Percentiles rank a stretch among this genome's conserved stretches.
Conservation (phyloP, 1,140 invertebrate species). For the Arion vulgaris region DNA sequence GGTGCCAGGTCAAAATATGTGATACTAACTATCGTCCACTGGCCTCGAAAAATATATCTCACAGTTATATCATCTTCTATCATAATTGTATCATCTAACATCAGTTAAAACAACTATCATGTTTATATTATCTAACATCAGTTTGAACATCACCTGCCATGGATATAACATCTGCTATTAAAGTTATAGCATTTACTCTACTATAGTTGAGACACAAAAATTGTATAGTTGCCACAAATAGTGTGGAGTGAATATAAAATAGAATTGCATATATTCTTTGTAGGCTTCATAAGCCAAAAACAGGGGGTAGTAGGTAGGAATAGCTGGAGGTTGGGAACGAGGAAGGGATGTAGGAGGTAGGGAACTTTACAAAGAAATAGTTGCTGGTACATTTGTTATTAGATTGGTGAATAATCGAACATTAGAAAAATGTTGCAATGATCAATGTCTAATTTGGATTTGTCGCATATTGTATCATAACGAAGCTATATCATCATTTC, state of each 20-base stretch:
- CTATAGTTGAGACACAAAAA: constrained; percentile 13
- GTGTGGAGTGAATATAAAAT: constrained; percentile 37
- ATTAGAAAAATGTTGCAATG: not conserved
- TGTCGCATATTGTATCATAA: not conserved
- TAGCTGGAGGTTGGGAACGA: not conserved
- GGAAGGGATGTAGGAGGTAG: not conserved
- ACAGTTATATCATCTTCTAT: too few relatives aligned
- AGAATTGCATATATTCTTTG: constrained; percentile 32
- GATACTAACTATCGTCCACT: too few relatives aligned
- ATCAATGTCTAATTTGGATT: not conserved
- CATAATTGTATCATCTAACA: too few relatives aligned
- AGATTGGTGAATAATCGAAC: not conserved
- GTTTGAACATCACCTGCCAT: not conserved
- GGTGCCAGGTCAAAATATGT: not conserved
- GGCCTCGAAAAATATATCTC: too few relatives aligned
- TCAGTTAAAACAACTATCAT: not conserved
- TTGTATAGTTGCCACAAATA: constrained; percentile 41
- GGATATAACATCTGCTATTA: not conserved
- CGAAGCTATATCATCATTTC: not conserved
- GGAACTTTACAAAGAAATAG: constrained; percentile 10
- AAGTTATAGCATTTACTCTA: not conserved
- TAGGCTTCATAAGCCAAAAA: constrained; percentile 3
- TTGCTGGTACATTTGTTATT: constrained; percentile 6
- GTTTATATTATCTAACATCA: not conserved
- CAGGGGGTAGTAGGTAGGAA: not conserved